These are phyloP conservation scores for Drosophila barbarae DNA, from an alignment of 2,888 invertebrate species.

Conservation along the genomic window DNA sequence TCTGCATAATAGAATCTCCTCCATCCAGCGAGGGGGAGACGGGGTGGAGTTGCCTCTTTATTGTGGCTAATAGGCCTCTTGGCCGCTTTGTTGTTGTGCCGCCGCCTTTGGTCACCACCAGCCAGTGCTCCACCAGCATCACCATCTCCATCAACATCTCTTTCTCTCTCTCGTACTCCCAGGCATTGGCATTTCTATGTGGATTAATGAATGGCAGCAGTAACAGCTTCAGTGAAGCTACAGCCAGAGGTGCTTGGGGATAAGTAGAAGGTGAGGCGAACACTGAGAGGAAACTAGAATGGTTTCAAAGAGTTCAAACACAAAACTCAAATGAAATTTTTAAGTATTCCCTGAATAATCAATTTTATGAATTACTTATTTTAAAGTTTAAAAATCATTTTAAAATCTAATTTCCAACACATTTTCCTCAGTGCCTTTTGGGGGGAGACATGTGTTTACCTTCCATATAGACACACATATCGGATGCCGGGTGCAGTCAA, in stretches of 20 bases:
- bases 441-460: conserved; percentile 31
- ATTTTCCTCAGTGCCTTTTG: conserved; percentile 7
- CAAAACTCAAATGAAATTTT: too few species aligned
- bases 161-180: conserved; percentile 6
- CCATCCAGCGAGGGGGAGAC: conserved; percentile 6
- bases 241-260: conserved; percentile 6
- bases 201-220: conserved; percentile 66
- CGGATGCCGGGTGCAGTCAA: conserved; percentile 64
- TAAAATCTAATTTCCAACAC: not conserved
- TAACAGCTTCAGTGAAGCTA: conserved; percentile 5
- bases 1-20: conserved; percentile 69
- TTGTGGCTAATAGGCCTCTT: conserved; percentile 72
- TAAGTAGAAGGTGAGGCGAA: conserved; percentile 9
- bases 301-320: too few species aligned
- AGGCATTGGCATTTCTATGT: conserved; percentile 42
- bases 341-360: too few species aligned
- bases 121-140: conserved; percentile 6
- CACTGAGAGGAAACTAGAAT: conserved; percentile 4
- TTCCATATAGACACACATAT: conserved; percentile 39
- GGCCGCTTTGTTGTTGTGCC: conserved; percentile 67
- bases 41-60: conserved; percentile 57
- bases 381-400: too few species aligned
- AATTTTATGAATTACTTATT: too few species aligned
- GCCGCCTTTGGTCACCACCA: conserved; percentile 51
- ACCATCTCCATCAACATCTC: conserved; percentile 39